Base-by-base conservation (phyloP, 2,797 vertebrate species). In the Leuciscus waleckii region DNA sequence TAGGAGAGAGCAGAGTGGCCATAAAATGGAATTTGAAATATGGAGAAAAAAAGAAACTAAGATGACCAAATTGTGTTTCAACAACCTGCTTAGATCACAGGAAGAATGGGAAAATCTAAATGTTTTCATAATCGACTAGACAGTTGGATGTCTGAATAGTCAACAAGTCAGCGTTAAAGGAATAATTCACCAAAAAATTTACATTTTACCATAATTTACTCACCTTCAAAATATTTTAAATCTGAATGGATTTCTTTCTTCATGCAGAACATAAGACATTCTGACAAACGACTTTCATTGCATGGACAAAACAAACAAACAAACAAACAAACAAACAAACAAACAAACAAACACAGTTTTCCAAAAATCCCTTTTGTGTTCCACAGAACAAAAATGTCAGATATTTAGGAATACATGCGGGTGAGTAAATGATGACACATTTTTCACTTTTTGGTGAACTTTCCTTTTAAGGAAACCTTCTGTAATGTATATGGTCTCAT, bases 21-120 rank as follows among this genome's bases (percentile, higher is more conserved):
- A 54, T 16, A 37, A 69, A 54, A n/a, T 4, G 39, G 19, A 78
- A 56, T 46, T 51, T 68, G 16, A 76, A 76, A 74, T 26, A 68
- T 54, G 43, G 58, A 83, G 73, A 54, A 67, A 67, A 16, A 54
- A 76, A 51, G 35, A 37, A 77, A 77, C 49, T 54, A 32, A 56
- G 7, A 77, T 58, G 10, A 84, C 1, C 7, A 58, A 77, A 77
- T n/a, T 43, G 13, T 6, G 68, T 78, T 69, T 41, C 29, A 68
- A 56, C 63, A 83, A 68, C 43, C 63, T 39, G 35, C 32, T 68
- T 17, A 37, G 39, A 78, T 63, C 16, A 43, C 8, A 63, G 54
- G 29, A 19, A 65, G n/a, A n/a, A 63, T 65, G n/a, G 63, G 26
- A n/a, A 67, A 32, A 67, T 32, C 14, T 65, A 35, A 41, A 32